phyloP scores from a whole-genome alignment of 1,140 invertebrate species.

The Aethina tumida region DNA sequence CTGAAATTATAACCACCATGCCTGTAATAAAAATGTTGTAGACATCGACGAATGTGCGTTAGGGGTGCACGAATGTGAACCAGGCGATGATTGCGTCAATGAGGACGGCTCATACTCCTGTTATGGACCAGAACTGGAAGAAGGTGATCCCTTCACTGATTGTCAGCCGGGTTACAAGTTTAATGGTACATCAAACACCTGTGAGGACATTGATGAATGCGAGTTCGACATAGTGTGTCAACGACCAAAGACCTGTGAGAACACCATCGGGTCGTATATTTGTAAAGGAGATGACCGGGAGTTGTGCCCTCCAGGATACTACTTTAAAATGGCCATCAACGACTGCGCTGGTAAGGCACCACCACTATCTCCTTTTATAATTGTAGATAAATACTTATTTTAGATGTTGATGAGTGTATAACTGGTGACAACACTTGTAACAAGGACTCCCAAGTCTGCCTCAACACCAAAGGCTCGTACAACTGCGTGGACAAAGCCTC shows the following conservation, averaged over 20 bases:
- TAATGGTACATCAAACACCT: conserved; percentile 47
- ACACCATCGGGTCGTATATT: conserved; percentile 55
- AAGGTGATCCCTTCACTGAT: conserved; percentile 20
- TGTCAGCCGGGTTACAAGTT: conserved; percentile 56
- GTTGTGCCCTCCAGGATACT: conserved; percentile 52
- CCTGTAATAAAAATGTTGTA: conserved; percentile 9
- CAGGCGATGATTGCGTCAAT: conserved; percentile 29
- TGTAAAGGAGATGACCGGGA: conserved; percentile 42
- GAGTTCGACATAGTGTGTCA: conserved; percentile 40
- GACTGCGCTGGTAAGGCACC: conserved; percentile 35
- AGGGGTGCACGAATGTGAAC: conserved; percentile 44
- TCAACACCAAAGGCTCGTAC: conserved; percentile 59
- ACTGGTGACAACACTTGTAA: conserved; percentile 50
- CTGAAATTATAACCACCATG: conserved; percentile 10
- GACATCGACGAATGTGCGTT: conserved; percentile 59
- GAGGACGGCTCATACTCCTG: conserved; percentile 28
- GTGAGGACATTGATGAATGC: conserved; percentile 65
- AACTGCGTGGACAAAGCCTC: conserved; percentile 50
- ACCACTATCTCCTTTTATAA: not conserved
- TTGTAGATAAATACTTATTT: conserved; percentile 23
- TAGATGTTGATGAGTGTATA: conserved; percentile 71
- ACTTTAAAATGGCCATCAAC: conserved; percentile 39
- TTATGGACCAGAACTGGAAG: conserved; percentile 15
- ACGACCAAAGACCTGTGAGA: conserved; percentile 46
- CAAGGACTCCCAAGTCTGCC: conserved; percentile 50